Conservation (phyloP, 2,888 invertebrate species). For the Tenthredo mesomela region DNA sequence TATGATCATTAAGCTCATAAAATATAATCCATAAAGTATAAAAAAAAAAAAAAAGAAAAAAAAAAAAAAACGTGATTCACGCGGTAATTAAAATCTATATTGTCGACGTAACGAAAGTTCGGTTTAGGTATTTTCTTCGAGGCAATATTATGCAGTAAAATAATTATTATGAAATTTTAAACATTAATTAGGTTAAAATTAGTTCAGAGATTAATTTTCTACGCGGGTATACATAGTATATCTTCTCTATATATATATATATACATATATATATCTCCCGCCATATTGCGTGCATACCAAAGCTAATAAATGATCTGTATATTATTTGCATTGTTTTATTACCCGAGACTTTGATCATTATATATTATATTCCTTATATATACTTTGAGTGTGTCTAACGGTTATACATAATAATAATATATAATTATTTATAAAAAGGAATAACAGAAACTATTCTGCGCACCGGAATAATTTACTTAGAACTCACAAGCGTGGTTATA, state of each 20-base stretch:
- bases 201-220: not conserved
- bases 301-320: conserved; percentile 2
- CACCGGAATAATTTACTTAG: not conserved
- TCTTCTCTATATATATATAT: not conserved
- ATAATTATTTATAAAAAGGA: not conserved
- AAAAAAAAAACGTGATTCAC: not conserved
- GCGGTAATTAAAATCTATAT: not conserved
- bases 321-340: conserved; percentile 35
- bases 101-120: not conserved
- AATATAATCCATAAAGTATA: not conserved
- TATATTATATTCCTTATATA: not conserved
- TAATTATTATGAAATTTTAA: too few relatives aligned
- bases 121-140: not conserved
- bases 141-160: too few relatives aligned
- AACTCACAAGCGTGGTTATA: not conserved
- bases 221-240: not conserved
- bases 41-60: not conserved
- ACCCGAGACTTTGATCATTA: conserved; percentile 28
- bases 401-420: too few relatives aligned
- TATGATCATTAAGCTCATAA: not conserved
- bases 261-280: not conserved
- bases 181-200: not conserved
- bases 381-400: not conserved
- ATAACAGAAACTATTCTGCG: conserved; percentile 5
- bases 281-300: conserved; percentile 25